Evolutionary conservation across 2,113 vertebrate species (phyloP).

Genomic region (Lophochroa leadbeateri): DNA sequence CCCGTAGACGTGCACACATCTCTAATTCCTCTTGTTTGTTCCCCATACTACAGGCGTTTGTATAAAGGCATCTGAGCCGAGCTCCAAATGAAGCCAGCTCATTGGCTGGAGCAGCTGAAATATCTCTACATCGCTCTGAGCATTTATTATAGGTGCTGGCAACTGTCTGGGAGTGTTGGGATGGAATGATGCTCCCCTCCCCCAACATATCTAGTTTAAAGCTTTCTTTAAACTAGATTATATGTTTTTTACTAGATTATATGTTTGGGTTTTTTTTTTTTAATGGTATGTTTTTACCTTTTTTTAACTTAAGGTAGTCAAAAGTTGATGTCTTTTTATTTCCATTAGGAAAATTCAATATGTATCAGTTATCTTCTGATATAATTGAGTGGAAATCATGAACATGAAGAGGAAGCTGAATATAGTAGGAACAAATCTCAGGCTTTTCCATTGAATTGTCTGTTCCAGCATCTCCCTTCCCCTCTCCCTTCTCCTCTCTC

Average conservation of each 20-base stretch:
- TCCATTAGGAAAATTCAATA: background rate
- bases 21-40: too few species aligned
- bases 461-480: background rate
- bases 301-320: background rate
- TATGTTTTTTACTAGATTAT: background rate
- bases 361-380: background rate
- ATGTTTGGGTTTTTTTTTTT: fast-evolving
- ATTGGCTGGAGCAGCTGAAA: too few species aligned
- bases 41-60: fast-evolving
- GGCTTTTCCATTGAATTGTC: background rate
- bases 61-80: too few species aligned
- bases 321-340: background rate
- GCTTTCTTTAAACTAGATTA: background rate
- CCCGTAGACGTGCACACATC: too few species aligned
- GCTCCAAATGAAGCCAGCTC: too few species aligned
- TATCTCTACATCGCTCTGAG: background rate
- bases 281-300: background rate
- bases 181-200: background rate
- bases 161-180: background rate
- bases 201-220: background rate
- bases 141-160: background rate
- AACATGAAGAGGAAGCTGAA: background rate
- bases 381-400: background rate
- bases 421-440: background rate
- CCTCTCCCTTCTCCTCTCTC: too few species aligned